phyloP scores from a whole-genome alignment of 2,113 vertebrate genomes.

The Melanocharis versteri region DNA sequence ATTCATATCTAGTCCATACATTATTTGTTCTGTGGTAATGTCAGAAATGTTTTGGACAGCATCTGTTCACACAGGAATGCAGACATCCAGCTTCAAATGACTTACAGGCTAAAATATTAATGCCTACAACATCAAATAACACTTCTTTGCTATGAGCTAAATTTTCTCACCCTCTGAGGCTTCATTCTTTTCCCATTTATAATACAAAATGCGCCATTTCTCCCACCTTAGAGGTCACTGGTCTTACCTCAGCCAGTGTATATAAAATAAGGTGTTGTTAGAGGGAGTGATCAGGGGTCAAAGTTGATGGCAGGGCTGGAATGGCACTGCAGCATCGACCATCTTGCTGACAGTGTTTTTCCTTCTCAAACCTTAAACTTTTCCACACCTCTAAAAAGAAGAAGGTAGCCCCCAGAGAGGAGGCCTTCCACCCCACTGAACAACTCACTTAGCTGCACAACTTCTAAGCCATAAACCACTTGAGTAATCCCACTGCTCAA shows the following conservation, averaged over 20 bases:
- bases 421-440: background rate
- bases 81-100: background rate
- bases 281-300: background rate
- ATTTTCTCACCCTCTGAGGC: background rate
- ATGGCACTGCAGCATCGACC: background rate
- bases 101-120: constrained; percentile 5
- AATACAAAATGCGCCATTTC: background rate
- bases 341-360: background rate
- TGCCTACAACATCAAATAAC: background rate
- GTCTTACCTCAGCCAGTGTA: background rate
- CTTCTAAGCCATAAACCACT: constrained; percentile 43
- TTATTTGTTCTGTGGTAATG: background rate
- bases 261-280: background rate
- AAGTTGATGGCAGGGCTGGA: background rate
- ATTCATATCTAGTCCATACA: background rate
- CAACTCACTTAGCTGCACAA: constrained; percentile 17
- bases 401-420: background rate
- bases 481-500: constrained; percentile 47
- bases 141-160: background rate
- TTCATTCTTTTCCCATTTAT: background rate
- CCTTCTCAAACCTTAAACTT: background rate
- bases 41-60: background rate
- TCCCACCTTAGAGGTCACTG: background rate
- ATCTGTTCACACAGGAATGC: background rate
- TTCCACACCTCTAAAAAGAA: background rate